These are phyloP conservation scores for Heptranchias perlo DNA, from an alignment of 2,113 vertebrate species.

Conservation along the genomic window DNA sequence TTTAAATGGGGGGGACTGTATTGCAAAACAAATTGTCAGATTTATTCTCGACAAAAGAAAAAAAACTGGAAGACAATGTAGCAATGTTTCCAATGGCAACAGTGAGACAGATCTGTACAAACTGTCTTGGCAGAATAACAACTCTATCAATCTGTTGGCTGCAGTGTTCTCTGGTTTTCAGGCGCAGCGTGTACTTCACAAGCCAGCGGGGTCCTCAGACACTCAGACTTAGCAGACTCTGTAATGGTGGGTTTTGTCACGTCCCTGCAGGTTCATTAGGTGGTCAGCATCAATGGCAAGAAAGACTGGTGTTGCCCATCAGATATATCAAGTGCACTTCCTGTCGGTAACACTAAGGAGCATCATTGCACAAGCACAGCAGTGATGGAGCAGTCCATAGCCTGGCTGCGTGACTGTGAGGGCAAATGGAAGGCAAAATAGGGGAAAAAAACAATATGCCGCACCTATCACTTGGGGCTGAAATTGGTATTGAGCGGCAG, in stretches of 20 bases:
- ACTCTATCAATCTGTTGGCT: slow-evolving; percentile 15
- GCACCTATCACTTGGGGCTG: background rate
- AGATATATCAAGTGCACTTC: background rate
- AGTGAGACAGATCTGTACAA: slow-evolving; percentile 1
- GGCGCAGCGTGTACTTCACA: background rate
- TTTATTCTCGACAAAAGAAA: background rate
- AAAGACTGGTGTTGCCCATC: background rate
- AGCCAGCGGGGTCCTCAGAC: background rate
- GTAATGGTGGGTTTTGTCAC: background rate
- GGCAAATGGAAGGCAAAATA: background rate
- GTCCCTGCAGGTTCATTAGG: background rate
- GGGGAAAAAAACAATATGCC: background rate
- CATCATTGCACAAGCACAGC: background rate
- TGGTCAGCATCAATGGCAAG: background rate
- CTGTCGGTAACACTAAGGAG: background rate
- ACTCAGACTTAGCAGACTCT: background rate
- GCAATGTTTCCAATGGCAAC: slow-evolving; percentile 33
- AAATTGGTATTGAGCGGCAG: background rate
- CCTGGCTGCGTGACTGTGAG: background rate
- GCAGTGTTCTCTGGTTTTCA: background rate
- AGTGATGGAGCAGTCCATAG: background rate
- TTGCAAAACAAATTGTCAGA: slow-evolving; percentile 8
- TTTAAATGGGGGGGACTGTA: slow-evolving; percentile 1
- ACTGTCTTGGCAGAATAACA: slow-evolving; percentile 29
- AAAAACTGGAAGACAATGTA: background rate